A percentile compares a stretch with the other conserved stretches of the same genome.
Evolutionary conservation across 2,797 vertebrate species (phyloP).

Genomic region (Champsocephalus esox): DNA sequence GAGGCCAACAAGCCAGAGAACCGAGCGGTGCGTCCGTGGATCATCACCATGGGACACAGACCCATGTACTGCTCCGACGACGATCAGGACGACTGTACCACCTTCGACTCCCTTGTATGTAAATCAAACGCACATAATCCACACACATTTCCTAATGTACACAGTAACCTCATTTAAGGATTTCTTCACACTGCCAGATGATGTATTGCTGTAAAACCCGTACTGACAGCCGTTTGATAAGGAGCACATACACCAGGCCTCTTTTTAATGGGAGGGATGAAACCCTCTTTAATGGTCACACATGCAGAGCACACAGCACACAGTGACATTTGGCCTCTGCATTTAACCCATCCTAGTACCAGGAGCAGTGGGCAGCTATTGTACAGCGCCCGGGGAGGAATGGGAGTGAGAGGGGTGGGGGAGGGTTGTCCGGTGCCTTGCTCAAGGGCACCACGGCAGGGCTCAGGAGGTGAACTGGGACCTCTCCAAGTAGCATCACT

Average conservation of each 20-base stretch:
- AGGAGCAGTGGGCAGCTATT: no score
- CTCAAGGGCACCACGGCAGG: no score
- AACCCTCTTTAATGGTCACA: no score
- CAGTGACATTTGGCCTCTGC: no score
- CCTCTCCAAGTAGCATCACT: no score
- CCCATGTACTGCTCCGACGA: conserved; percentile 95
- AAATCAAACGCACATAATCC: background rate
- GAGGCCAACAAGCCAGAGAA: conserved; percentile 86
- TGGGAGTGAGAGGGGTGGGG: no score
- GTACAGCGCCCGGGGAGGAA: no score
- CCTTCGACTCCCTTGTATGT: conserved; percentile 86
- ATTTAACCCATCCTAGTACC: no score
- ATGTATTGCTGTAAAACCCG: background rate
- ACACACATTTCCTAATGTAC: background rate
- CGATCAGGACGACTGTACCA: conserved; percentile 90
- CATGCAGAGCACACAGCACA: no score
- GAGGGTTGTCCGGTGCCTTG: no score
- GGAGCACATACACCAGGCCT: background rate
- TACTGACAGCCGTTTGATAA: conserved; percentile 5
- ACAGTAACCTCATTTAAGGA: background rate
- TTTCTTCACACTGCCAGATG: background rate
- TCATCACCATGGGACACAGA: conserved; percentile 94
- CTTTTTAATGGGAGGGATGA: no score
- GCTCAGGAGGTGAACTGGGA: no score
- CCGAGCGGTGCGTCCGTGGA: conserved; percentile 87